Conservation (phyloP, 2,113 vertebrate species). For the Cercocebus atys region DNA sequence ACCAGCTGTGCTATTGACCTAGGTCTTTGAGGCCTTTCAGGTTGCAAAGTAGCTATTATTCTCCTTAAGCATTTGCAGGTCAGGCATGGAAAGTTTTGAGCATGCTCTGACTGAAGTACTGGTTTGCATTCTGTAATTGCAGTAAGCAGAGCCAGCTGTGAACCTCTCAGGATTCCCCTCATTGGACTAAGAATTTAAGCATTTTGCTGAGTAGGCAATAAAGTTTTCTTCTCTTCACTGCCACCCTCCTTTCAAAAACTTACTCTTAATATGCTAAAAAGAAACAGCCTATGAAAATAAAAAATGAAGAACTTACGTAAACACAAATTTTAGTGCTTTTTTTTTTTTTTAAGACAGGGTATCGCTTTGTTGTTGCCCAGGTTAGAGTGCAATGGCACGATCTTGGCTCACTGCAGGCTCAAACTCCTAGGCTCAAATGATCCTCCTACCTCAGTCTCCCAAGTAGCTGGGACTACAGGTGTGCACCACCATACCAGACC, state of each 20-base stretch:
- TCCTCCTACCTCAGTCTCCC: no score
- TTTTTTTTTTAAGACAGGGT: neutral
- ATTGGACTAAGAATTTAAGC: conserved; percentile 37
- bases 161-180: neutral
- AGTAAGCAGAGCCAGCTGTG: conserved; percentile 52
- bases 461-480: no score
- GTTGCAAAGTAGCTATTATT: neutral
- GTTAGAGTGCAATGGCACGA: no score
- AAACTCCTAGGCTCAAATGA: no score
- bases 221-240: conserved; percentile 30
- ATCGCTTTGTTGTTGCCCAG: no score
- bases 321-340: conserved; percentile 14
- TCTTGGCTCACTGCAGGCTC: no score
- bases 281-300: conserved; percentile 54
- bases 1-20: conserved; percentile 46
- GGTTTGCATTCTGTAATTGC: conserved; percentile 44
- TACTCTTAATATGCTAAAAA: conserved; percentile 27
- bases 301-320: conserved; percentile 1
- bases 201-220: conserved; percentile 56
- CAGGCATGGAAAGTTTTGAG: conserved; percentile 46
- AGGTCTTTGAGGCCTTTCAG: neutral
- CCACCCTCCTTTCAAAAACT: conserved; percentile 8
- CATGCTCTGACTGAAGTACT: neutral
- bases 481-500: no score
- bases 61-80: neutral